Conservation (phyloP, 2,797 vertebrate species). For the Poecilia gillii region DNA sequence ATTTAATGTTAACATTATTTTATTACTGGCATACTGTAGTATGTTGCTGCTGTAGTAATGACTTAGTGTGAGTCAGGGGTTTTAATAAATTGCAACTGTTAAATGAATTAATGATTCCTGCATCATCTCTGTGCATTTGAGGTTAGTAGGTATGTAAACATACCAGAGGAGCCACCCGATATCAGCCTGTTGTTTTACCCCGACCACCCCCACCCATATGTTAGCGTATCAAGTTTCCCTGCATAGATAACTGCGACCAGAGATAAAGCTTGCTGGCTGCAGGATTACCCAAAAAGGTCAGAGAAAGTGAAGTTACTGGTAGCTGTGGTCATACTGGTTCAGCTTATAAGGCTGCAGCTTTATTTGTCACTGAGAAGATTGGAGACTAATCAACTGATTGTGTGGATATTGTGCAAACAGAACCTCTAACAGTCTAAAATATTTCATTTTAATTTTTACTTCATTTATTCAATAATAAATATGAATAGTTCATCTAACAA, state of each 20-base stretch:
- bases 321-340: conserved; percentile 12
- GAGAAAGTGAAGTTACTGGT: neutral
- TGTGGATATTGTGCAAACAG: neutral
- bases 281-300: conserved; percentile 20
- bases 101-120: neutral
- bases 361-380: neutral
- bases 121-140: neutral
- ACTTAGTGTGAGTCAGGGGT: neutral
- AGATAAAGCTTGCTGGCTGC: conserved; percentile 20
- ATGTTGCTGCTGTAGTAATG: neutral
- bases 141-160: neutral
- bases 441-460: too few species aligned
- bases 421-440: too few species aligned
- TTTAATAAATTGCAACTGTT: conserved; percentile 6
- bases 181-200: neutral
- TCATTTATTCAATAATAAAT: too few species aligned
- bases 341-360: neutral
- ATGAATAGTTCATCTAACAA: too few species aligned
- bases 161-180: neutral
- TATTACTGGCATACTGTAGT: neutral
- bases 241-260: conserved; percentile 4
- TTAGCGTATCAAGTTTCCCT: conserved; percentile 14
- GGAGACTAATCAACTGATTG: neutral
- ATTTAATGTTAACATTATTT: neutral
- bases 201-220: neutral